A percentile compares a stretch with the other conserved stretches of the same genome.
These are phyloP conservation scores for Tiliacea citrago DNA, from an alignment of 2,888 invertebrate species.

Conservation along the genomic window DNA sequence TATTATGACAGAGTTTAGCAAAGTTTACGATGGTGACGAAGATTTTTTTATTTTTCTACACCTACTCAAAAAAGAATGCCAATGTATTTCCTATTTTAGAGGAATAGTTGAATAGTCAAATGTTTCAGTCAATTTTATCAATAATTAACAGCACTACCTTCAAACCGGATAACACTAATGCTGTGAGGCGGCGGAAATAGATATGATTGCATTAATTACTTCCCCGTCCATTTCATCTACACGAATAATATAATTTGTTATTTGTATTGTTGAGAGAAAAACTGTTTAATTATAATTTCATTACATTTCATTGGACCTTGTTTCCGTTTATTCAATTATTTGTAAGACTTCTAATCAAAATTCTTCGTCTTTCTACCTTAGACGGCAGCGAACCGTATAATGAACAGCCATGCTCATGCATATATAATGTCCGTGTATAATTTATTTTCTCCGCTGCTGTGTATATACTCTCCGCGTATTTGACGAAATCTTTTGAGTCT, in stretches of 20 bases:
- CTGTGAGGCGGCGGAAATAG: background rate
- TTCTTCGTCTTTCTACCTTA: slow-evolving; percentile 29
- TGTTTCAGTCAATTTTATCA: too few species aligned
- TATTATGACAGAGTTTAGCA: background rate
- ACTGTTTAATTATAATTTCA: background rate
- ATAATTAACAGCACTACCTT: background rate
- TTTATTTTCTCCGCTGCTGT: slow-evolving; percentile 44
- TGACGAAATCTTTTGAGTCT: slow-evolving; percentile 32
- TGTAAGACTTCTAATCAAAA: slow-evolving; percentile 42
- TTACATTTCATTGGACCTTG: background rate
- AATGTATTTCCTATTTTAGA: background rate
- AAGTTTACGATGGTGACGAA: background rate
- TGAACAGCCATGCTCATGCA: slow-evolving; percentile 42
- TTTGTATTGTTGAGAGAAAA: background rate
- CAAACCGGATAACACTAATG: background rate
- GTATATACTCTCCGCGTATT: background rate
- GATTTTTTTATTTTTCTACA: background rate
- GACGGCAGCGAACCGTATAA: slow-evolving; percentile 20
- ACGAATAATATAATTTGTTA: background rate
- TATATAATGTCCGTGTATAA: slow-evolving; percentile 53
- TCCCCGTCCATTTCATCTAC: background rate
- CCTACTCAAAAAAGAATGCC: background rate
- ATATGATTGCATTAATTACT: background rate
- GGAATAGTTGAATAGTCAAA: background rate
- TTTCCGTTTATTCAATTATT: slow-evolving; percentile 42